Conservation (phyloP, 2,797 vertebrate genomes). For the Prunella strophiata region DNA sequence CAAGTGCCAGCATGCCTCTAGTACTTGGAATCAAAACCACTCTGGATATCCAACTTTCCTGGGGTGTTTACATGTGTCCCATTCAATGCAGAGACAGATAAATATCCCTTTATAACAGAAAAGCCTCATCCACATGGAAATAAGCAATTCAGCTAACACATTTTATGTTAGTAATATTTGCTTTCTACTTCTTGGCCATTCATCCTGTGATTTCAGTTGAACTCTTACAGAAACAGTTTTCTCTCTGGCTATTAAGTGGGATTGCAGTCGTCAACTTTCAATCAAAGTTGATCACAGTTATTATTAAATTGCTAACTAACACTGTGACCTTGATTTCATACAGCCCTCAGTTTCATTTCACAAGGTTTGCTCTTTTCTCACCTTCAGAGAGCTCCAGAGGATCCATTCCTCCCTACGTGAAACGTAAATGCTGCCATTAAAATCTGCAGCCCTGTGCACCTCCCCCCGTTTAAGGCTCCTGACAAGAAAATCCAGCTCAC, state of each 20-base stretch:
- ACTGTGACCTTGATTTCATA: not conserved
- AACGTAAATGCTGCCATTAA: not conserved
- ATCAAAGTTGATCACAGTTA: slow-evolving; percentile 46
- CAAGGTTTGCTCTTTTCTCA: not conserved
- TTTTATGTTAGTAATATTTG: slow-evolving; percentile 57
- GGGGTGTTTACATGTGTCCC: slow-evolving; percentile 69
- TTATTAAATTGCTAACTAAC: slow-evolving; percentile 46
- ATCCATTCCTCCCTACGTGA: not conserved
- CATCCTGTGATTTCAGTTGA: slow-evolving; percentile 30
- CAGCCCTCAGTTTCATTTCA: not conserved
- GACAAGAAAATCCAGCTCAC: not conserved
- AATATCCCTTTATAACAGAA: slow-evolving; percentile 64
- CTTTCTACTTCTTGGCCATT: slow-evolving; percentile 52
- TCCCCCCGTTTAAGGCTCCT: not conserved
- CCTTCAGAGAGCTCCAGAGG: not conserved
- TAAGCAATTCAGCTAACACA: slow-evolving; percentile 48
- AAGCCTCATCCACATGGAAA: slow-evolving; percentile 62
- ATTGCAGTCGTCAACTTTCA: slow-evolving; percentile 18
- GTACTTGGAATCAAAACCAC: slow-evolving; percentile 68
- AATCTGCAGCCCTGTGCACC: accelerated
- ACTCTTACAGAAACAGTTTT: slow-evolving; percentile 31
- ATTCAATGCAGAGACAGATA: slow-evolving; percentile 67
- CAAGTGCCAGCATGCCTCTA: slow-evolving; percentile 63
- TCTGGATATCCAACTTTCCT: slow-evolving; percentile 70
- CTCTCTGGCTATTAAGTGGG: not conserved